Base-by-base conservation (phyloP, 92 coral and sea anemone genomes). In the Montipora capitata region DNA sequence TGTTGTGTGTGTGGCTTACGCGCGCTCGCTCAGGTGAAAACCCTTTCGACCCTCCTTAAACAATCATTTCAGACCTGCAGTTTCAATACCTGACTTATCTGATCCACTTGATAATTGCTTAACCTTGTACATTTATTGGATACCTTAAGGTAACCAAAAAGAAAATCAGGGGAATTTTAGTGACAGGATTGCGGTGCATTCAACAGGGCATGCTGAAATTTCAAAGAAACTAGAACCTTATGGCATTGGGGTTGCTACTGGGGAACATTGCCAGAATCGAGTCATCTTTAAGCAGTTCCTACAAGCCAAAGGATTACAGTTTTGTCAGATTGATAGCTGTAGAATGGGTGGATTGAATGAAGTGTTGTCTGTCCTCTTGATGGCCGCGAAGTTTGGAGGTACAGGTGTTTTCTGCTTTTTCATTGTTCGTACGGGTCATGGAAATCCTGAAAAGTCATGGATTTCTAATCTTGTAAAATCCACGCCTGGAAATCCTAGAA, bases 331-430 rank as follows among this genome's bases (percentile, higher is more conserved):
- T 56, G 99, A 98, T 87, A 98, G 99, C 83, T 98, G 99, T 81
- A 93, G 99, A 10, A 65, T 98, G 84, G 99, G 96, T 57, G 99
- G 99, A 27, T 81, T 98, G 0, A 98, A 98, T 76, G 99, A 98
- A 79, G 95, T 98, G 7, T 66, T 98, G 40, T 91, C 99, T 0
- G 96, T 98, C 4, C 83, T 98, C 12, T 74, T 98, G 20, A 79
- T 98, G 95, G 99, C 99, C 56, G 99, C 98, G 4, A 98, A 96
- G 85, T 98, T 92, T 89, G 93, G 96, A 89, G 95, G 99, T 98
- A 83, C 44, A 58, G 16, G 7, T 62, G 20, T 8, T 18, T 2
- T 62, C 5, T 15, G 7, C 0, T 18, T 14, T n/a, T 62, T 4
- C 8, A 7, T 62, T 62, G 38, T 81, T 68, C 10, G 10, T 5